Conservation (phyloP, 2,888 invertebrate genomes). For the Drosophila rellima region DNA sequence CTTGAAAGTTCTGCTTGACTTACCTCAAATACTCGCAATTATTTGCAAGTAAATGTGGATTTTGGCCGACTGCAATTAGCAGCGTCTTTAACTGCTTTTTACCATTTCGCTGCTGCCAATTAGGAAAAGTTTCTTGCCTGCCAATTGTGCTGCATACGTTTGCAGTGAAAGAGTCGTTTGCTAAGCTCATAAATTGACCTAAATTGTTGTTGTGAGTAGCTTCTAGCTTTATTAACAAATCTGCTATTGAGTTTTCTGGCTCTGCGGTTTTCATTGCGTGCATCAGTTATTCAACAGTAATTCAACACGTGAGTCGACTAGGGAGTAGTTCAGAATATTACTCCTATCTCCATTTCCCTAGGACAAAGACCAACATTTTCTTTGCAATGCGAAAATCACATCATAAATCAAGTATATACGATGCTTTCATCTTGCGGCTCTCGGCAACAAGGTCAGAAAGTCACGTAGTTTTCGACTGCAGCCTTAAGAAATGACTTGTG, state of each 20-base stretch:
- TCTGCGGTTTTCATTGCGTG: slow-evolving; percentile 24
- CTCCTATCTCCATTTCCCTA: not conserved
- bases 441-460: slow-evolving; percentile 1
- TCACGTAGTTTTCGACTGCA: slow-evolving; percentile 15
- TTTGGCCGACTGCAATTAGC: slow-evolving; percentile 56
- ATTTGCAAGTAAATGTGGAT: slow-evolving; percentile 39
- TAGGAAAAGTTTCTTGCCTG: slow-evolving; percentile 19
- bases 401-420: slow-evolving; percentile 39
- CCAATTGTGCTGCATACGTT: slow-evolving; percentile 10
- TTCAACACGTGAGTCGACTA: slow-evolving; percentile 36
- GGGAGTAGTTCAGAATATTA: slow-evolving; percentile 7
- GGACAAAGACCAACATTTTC: slow-evolving; percentile 10
- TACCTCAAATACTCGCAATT: slow-evolving; percentile 38
- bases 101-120: slow-evolving; percentile 33
- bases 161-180: slow-evolving; percentile 4
- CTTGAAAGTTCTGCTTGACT: slow-evolving; percentile 22
- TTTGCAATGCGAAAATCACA: slow-evolving; percentile 31
- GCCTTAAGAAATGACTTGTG: slow-evolving; percentile 1
- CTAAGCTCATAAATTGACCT: slow-evolving; percentile 36
- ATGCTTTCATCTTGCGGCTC: not conserved
- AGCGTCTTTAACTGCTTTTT: slow-evolving; percentile 28
- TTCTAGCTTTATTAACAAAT: slow-evolving; percentile 34
- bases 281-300: slow-evolving; percentile 42
- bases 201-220: not conserved
- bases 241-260: slow-evolving; percentile 21